Evolutionary conservation across 2,888 invertebrate genomes (phyloP), one percentile per base, ranked within the genome.

Genomic region (Torymus tubicola): DNA sequence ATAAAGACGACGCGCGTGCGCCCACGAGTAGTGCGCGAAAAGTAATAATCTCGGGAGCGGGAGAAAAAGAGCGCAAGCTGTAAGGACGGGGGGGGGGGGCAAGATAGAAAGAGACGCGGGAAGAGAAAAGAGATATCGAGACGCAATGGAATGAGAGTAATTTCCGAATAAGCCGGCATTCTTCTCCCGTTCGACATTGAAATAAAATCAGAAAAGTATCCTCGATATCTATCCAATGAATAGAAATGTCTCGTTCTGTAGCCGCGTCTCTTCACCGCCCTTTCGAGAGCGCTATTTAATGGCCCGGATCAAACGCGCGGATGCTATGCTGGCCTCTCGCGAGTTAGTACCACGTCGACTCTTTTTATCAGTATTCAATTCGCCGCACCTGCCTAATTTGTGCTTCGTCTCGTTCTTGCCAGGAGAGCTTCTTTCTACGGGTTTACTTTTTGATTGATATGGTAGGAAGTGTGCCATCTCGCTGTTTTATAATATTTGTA

Each of bases 171-270:
- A 86, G 83, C 82, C 81, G 78, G 71, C 68, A 83, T 82, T 81
- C 74, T 77, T 84, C 78, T 81, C 70, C 75, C 77, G 8, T 75
- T 72, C 60, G 83, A 85, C 24, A 86, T 86, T 86, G 86, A 86
- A 87, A 86, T 86, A 86, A 87, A 87, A 87, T 86, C 84, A 86
- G 86, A 84, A 83, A 82, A 84, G 83, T 84, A 83, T 85, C 84
- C 85, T 80, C 85, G 85, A 87, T 87, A 87, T 84, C 85, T 84
- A 87, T 86, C 84, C 85, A 84, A 86, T 86, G 85, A 86, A 86
- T 85, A 85, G 85, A 81, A 86, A 87, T 86, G 85, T 85, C 84
- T 79, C 77, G 72, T 81, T 74, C 75, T 64, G 55, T 80, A 77
- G 70, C 78, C 82, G 83, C 82, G 83, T 83, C 81, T 78, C 55